A percentile compares a stretch with the other conserved stretches of the same genome.
Conservation (phyloP, 2,113 vertebrate species). For the Scophthalmus maximus region DNA sequence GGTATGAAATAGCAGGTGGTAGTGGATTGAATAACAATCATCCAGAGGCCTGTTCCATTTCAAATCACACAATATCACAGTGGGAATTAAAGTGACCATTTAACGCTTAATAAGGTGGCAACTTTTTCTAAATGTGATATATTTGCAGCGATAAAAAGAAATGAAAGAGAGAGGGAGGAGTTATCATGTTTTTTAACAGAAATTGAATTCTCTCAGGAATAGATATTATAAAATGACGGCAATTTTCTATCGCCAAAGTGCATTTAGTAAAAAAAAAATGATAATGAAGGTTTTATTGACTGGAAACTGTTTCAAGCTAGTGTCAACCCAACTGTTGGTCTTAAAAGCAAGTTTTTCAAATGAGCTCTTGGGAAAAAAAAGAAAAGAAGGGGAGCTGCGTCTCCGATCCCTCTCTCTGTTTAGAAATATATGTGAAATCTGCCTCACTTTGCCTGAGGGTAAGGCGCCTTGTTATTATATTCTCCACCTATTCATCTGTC, state of each 20-base stretch:
- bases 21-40: constrained; percentile 59
- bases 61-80: constrained; percentile 40
- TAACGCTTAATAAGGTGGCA: constrained; percentile 36
- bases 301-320: neutral
- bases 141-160: neutral
- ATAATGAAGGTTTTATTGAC: constrained; percentile 11
- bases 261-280: constrained; percentile 2
- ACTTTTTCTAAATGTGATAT: constrained; percentile 33
- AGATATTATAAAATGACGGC: neutral
- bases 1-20: constrained; percentile 40
- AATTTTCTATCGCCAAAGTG: neutral
- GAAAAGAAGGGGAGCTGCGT: constrained; percentile 18
- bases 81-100: constrained; percentile 63
- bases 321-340: neutral
- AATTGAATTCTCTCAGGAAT: neutral
- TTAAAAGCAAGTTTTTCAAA: neutral
- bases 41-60: constrained; percentile 53
- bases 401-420: constrained; percentile 1
- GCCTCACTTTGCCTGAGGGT: constrained; percentile 25
- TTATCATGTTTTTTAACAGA: constrained; percentile 26
- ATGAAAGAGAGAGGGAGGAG: neutral
- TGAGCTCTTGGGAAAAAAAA: constrained; percentile 19
- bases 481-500: constrained; percentile 13
- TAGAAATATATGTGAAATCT: constrained; percentile 18
- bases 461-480: constrained; percentile 20